phyloP scores from a whole-genome alignment of 2,113 vertebrate genomes.

The Phaethon lepturus region DNA sequence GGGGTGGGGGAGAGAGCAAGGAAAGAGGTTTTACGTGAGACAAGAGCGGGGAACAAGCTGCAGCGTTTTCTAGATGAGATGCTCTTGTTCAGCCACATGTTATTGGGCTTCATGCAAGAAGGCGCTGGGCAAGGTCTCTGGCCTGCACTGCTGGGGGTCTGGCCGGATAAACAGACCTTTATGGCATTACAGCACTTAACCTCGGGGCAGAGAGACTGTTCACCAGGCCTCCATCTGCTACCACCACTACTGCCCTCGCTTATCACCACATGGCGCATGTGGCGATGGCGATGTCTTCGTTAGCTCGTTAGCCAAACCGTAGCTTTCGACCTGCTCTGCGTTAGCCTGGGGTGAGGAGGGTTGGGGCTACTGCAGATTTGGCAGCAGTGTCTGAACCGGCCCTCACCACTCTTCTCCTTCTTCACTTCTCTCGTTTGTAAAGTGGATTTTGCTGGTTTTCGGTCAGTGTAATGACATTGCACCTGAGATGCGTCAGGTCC shows the following conservation, averaged over 20 bases:
- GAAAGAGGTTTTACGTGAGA: slow-evolving; percentile 45
- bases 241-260: neutral
- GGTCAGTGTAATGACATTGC: neutral
- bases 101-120: slow-evolving; percentile 50
- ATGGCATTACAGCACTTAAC: neutral
- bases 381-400: slow-evolving; percentile 63
- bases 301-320: neutral
- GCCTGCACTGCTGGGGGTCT: neutral
- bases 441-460: neutral
- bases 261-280: neutral
- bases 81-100: slow-evolving; percentile 42
- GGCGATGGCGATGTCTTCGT: neutral
- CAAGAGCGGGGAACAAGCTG: slow-evolving; percentile 38
- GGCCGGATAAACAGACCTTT: neutral
- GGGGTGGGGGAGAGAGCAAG: slow-evolving; percentile 17
- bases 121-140: neutral
- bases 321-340: neutral
- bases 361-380: neutral
- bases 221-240: neutral
- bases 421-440: neutral
- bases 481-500: rapidly evolving
- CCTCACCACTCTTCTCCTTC: slow-evolving; percentile 20
- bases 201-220: neutral
- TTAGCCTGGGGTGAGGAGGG: neutral
- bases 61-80: slow-evolving; percentile 36